Conservation (phyloP, 2,888 invertebrate species). For the Drosophila limbata region DNA sequence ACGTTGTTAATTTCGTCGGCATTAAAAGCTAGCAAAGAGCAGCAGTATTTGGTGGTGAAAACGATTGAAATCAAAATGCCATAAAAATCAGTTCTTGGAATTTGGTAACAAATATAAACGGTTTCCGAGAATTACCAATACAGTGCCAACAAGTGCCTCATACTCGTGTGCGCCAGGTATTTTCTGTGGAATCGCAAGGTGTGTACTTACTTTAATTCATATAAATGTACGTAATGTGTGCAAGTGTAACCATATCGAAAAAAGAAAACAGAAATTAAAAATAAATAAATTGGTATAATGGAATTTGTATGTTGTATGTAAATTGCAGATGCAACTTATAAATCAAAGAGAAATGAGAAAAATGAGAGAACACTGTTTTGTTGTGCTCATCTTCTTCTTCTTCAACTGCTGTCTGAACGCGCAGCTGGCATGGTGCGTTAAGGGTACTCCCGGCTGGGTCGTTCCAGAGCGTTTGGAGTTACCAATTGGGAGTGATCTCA, state of each 20-base stretch:
- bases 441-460: constrained; percentile 69
- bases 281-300: background rate
- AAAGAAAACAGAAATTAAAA: constrained; percentile 1
- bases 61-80: constrained; percentile 62
- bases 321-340: constrained; percentile 8
- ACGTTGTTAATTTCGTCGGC: constrained; percentile 3
- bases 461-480: constrained; percentile 69
- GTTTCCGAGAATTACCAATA: constrained; percentile 77
- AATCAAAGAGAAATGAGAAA: constrained; percentile 8
- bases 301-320: background rate
- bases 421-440: constrained; percentile 23
- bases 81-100: constrained; percentile 72
- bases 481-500: constrained; percentile 75
- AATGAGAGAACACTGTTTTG: constrained; percentile 3
- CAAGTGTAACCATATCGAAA: constrained; percentile 35
- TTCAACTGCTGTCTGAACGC: background rate
- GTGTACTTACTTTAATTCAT: constrained; percentile 36
- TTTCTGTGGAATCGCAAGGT: constrained; percentile 56
- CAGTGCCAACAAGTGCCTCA: constrained; percentile 73
- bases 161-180: constrained; percentile 43
- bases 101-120: constrained; percentile 72
- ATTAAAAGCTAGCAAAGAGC: constrained; percentile 3
- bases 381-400: background rate
- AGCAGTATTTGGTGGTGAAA: constrained; percentile 24
- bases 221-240: constrained; percentile 5